phyloP scores from a whole-genome alignment of 2,797 vertebrate species.

The Epinephelus malabaricus region DNA sequence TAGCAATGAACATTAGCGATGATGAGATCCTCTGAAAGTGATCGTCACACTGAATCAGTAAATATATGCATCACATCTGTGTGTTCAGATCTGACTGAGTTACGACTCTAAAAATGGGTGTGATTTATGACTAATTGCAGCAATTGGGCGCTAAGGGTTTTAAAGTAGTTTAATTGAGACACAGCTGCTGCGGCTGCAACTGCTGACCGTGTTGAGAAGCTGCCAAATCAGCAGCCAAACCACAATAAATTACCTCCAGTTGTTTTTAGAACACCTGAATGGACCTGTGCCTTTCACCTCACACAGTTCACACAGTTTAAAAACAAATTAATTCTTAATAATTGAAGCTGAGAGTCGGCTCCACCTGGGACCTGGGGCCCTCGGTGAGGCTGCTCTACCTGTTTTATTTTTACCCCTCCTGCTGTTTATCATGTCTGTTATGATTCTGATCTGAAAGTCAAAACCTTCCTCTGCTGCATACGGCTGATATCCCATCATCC shows the following conservation, averaged over 20 bases:
- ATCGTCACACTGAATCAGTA: background rate
- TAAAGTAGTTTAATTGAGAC: background rate
- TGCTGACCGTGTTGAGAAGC: background rate
- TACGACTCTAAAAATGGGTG: background rate
- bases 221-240: background rate
- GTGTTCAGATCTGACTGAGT: background rate
- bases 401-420: background rate
- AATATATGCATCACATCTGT: background rate
- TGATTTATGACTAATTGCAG: background rate
- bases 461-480: constrained; percentile 6
- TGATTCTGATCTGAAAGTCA: constrained; percentile 47
- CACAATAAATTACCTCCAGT: background rate
- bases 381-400: fast-evolving
- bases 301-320: background rate
- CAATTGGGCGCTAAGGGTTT: background rate
- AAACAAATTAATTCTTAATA: background rate
- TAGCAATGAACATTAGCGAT: background rate
- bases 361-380: too few species aligned
- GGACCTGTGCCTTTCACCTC: background rate
- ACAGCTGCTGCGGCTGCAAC: constrained; percentile 1
- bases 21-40: background rate
- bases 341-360: background rate
- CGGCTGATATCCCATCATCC: constrained; percentile 33
- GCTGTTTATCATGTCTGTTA: constrained; percentile 12
- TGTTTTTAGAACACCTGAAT: background rate